Evolutionary conservation across 2,797 vertebrate species (phyloP), one percentile per base, ranked within the genome.

Genomic region (Ctenosaura bakeri): DNA sequence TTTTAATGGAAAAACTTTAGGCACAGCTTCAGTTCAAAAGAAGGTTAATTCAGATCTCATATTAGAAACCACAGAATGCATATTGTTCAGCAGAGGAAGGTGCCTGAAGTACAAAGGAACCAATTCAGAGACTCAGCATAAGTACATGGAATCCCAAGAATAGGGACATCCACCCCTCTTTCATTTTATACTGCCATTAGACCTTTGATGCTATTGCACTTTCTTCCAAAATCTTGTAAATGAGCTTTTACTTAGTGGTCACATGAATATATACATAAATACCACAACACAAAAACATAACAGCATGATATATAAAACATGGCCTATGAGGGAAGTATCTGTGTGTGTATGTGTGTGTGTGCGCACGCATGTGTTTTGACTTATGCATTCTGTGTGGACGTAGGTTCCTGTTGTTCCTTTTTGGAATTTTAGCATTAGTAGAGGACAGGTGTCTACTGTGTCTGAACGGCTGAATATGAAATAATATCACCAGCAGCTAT

Each of bases 1-100:
- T 83, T 90, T 85, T 85, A 35, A 78, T 0, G 69, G n/a, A 90
- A 86, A 32, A 92, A 69, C 35, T 42, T 69, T 42, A 77, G 83
- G 74, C 88, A 66, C 32, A 8, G 42, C 1, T 87, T 26, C 24
- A 2, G 0, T 0, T 62, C 26, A 35, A 85, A 90, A 29, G 0
- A 1, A 77, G 54, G 78, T 0, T 0, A 2, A 0, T 13, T 79
- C 81, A 91, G 90, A 89, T 10, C 18, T 69, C 89, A 80, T 6
- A 74, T 90, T 84, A 46, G 22, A 90, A 54, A 86, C 26, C 20
- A 91, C 88, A 3, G 64, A 10, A 0, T 3, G 64, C n/a, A 13
- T 18, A 59, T 80, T 62, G 0, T 86, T 56, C 73, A 89, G 88
- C 52, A 83, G 6, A 12, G 59, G 13, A 38, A 87, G 82, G 50